Conservation (phyloP, 1,140 invertebrate genomes). For the Ips nitidus region DNA sequence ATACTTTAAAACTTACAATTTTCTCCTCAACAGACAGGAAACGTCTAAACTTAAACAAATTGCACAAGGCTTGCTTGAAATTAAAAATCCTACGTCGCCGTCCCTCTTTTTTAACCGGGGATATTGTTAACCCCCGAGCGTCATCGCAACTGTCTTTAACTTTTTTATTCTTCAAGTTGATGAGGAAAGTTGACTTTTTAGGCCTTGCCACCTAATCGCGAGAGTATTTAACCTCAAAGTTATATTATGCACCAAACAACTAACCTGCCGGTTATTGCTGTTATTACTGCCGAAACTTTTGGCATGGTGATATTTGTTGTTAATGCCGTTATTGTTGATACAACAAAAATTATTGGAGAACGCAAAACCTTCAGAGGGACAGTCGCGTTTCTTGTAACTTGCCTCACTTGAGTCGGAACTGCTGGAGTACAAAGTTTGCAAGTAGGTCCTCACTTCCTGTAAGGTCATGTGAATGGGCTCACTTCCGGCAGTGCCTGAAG, state of each 20-base stretch:
- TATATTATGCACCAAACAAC: no score
- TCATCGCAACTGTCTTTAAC: constrained; percentile 60
- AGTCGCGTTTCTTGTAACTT: constrained; percentile 50
- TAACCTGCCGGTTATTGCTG: no score
- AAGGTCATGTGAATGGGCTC: constrained; percentile 85
- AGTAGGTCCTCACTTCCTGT: constrained; percentile 79
- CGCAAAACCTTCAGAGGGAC: constrained; percentile 22
- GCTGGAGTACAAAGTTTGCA: constrained; percentile 76
- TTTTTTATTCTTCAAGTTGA: constrained; percentile 66
- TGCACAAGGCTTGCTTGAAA: constrained; percentile 83
- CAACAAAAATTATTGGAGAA: not conserved
- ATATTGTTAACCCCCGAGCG: constrained; percentile 44
- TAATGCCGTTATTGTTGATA: constrained; percentile 44
- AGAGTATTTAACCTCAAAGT: no score
- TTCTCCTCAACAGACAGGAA: constrained; percentile 54
- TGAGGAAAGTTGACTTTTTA: constrained; percentile 64
- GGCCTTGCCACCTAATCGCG: constrained; percentile 44
- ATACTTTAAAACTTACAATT: constrained; percentile 15
- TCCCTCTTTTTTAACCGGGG: constrained; percentile 54
- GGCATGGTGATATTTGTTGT: constrained; percentile 41
- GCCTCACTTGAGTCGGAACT: constrained; percentile 61
- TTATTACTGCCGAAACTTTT: not conserved
- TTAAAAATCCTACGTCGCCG: constrained; percentile 68
- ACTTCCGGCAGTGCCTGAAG: constrained; percentile 52
- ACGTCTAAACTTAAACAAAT: constrained; percentile 74